A percentile compares a stretch with the other conserved stretches of the same genome.
Conservation (phyloP, 2,888 invertebrate species). For the Lasius fuliginosus region DNA sequence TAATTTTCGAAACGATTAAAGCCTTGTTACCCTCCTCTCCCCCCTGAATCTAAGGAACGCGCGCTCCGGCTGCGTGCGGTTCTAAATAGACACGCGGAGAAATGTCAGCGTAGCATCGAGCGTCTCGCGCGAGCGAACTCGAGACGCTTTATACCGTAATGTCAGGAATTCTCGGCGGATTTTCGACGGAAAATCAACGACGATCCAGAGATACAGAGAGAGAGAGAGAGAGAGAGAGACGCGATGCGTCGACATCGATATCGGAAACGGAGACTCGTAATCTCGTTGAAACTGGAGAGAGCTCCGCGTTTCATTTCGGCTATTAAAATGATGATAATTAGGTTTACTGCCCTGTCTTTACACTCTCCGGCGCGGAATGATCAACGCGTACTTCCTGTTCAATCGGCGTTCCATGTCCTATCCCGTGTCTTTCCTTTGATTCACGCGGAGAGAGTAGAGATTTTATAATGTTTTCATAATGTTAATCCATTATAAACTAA, state of each 20-base stretch:
- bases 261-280: not conserved
- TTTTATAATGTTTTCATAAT: not conserved
- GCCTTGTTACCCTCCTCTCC: conserved; percentile 43
- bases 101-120: not conserved
- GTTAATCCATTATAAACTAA: not conserved
- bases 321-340: conserved; percentile 24
- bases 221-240: not conserved
- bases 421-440: not conserved
- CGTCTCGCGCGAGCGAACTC: not conserved
- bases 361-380: conserved; percentile 12
- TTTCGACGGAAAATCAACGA: conserved; percentile 16
- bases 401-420: not conserved
- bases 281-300: not conserved
- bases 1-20: conserved; percentile 74
- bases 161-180: not conserved
- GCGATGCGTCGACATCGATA: not conserved
- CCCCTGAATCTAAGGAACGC: conserved; percentile 13
- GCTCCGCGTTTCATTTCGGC: not conserved
- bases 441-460: not conserved
- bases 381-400: conserved; percentile 28
- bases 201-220: not conserved
- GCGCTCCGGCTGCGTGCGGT: conserved; percentile 19
- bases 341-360: not conserved
- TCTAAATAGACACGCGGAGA: conserved; percentile 61
- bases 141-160: conserved; percentile 11